Evolutionary conservation across 1,140 invertebrate species (phyloP), one percentile per base, ranked within the genome.

Genomic region (Anagrus nilaparvatae): DNA sequence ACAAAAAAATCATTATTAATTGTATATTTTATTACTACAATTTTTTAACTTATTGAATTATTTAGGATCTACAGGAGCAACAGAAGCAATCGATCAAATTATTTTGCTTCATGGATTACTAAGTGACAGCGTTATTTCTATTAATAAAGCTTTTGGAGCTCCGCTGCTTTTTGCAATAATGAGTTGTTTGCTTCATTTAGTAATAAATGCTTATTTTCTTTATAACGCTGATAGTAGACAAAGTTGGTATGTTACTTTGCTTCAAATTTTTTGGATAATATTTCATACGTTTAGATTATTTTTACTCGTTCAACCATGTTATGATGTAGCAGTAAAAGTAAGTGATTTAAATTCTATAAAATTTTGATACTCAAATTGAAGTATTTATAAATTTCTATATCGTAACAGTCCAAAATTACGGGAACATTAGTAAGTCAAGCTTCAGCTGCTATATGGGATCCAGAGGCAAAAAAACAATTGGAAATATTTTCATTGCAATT

Each of bases 141-240:
- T 67, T 13, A 69, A 69, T 35, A 61, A 59, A 14, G 61, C 67
- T 19, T 81, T 75, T 49, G 77, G 78, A 1, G 49, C 76, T 0
- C 70, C 76, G 0, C 66, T 79, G 18, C 58, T 81, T 1, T 66
- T 76, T 2, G 74, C 79, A 7, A 65, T 78, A 3, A 67, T 81
- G 12, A 79, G 78, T 1, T 80, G 78, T 28, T 53, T 83, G 23
- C 64, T 83, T 44, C 81, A 83, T 49, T 58, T 82, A 12, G 77
- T 82, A 13, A 78, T 81, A 12, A 82, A 80, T 1, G 76, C 79
- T 0, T 83, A 82, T 53, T 81, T 82, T 54, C 60, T 81, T 2
- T 76, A 82, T 33, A 66, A 78, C 54, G 55, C 64, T n/a, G 60
- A 56, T 12, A 62, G 50, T 52, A 47, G 49, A 52, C 23, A 54